Conservation (phyloP, 2,888 invertebrate species). For the Lasioglossum pauxillum region DNA sequence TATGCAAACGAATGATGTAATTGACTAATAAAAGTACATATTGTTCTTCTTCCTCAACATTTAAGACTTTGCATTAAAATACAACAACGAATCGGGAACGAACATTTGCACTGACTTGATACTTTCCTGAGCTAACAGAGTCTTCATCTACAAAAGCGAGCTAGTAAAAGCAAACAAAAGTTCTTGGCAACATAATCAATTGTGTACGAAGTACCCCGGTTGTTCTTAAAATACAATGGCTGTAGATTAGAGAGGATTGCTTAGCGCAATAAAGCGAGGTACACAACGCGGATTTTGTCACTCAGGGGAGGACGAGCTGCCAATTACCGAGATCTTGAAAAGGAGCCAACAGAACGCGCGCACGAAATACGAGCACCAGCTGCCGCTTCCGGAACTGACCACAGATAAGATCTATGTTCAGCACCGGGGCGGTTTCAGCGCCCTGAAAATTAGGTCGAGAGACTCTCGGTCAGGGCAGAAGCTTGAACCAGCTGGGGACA, state of each 20-base stretch:
- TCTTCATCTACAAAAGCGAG: not conserved
- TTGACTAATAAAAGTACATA: not conserved
- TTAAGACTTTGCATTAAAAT: not conserved
- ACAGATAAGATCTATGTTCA: conserved; percentile 82
- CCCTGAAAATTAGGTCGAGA: conserved; percentile 74
- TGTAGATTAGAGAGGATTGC: not conserved
- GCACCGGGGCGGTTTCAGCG: conserved; percentile 80
- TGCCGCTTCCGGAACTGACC: conserved; percentile 76
- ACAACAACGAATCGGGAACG: not conserved
- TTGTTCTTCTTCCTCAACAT: not conserved
- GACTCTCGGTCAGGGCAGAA: conserved; percentile 19
- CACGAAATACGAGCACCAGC: conserved; percentile 77
- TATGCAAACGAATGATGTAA: not conserved
- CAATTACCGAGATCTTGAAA: conserved; percentile 80
- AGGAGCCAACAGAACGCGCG: conserved; percentile 75
- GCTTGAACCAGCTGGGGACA: not conserved
- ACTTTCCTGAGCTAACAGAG: not conserved
- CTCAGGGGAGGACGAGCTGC: conserved; percentile 73
- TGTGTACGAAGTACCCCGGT: not conserved
- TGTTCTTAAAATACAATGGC: not conserved
- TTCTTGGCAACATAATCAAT: not conserved
- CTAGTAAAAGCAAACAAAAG: not conserved
- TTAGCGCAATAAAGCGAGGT: not conserved
- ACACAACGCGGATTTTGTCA: not conserved
- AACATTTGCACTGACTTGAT: not conserved